Base-by-base conservation (phyloP, 2,113 vertebrate genomes). In the Panthera tigris region DNA sequence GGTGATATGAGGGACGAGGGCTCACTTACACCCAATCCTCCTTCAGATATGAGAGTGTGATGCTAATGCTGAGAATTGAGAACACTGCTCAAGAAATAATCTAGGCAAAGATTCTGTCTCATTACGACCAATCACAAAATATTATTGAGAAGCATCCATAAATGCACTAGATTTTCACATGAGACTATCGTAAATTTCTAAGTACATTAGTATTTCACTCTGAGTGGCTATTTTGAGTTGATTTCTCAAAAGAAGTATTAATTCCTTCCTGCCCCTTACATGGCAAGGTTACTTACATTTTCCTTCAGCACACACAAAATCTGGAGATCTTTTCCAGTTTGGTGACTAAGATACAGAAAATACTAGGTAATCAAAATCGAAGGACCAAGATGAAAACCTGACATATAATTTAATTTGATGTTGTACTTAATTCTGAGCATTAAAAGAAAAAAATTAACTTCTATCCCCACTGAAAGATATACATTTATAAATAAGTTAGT, bases 331-430 rank as follows among this genome's bases (percentile, higher is more conserved):
- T 80, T 71, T 95, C 71, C 48, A 94, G 45, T 69, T 48, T 84
- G 79, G 55, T 50, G 74, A 87, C 69, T 65, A 79, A 78, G 69
- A 39, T 25, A 85, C 0, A 89, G 85, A 96, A 95, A 96, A 65
- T 19, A 69, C 76, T 23, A 18, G 74, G 36, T 63, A 87, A 96
- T 74, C 84, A 96, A 79, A 94, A 92, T 92, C 71, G 90, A 91
- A 96, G 83, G 74, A 94, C 39, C 61, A 80, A 97, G 74, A 90
- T 80, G 84, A 96, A 97, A 79, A 82, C 63, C 55, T 74, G 82
- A 73, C 48, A 97, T 76, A 88, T 88, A 89, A 92, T 89, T 95
- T 90, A 91, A 79, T 88, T 84, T 80, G 33, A 95, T 48, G 78
- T n/a, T 25, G 5, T 76, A 50, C 69, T 88, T 84, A 92, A 63